Conservation (phyloP, 2,797 vertebrate species). For the Lithobates sylvaticus region DNA sequence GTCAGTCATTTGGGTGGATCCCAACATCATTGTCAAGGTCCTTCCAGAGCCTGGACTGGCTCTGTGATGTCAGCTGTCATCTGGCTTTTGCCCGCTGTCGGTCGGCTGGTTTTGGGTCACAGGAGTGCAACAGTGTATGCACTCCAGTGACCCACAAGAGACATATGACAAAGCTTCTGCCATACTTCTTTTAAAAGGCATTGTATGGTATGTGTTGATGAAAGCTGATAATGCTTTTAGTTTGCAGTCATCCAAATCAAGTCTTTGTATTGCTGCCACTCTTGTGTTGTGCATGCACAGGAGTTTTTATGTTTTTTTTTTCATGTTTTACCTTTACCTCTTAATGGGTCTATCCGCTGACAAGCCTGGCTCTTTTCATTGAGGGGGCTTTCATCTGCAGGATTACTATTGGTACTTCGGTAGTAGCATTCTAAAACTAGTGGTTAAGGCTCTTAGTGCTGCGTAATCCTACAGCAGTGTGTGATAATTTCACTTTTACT, state of each 20-base stretch:
- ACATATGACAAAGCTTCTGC: too few species aligned
- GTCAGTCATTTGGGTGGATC: too few species aligned
- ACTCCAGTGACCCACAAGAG: too few species aligned
- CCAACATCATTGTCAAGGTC: too few species aligned
- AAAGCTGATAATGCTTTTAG: slow-evolving; percentile 20
- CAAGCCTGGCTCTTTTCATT: too few species aligned
- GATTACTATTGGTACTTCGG: background rate
- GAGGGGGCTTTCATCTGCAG: background rate
- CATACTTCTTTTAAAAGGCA: background rate
- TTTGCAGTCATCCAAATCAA: slow-evolving; percentile 4
- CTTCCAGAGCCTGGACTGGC: background rate
- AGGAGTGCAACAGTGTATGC: too few species aligned
- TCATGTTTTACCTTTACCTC: background rate
- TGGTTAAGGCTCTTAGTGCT: slow-evolving; percentile 7
- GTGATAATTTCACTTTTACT: slow-evolving; percentile 17
- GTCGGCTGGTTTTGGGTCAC: too few species aligned
- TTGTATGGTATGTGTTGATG: background rate
- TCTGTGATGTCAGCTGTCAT: too few species aligned
- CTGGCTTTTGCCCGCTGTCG: too few species aligned
- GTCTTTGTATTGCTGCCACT: background rate
- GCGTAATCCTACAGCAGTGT: background rate
- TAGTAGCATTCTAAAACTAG: background rate
- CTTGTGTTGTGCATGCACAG: background rate
- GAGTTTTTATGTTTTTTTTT: background rate
- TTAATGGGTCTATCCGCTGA: slow-evolving; percentile 14